Conservation (phyloP, 2,113 vertebrate genomes). For the Malurus melanocephalus region DNA sequence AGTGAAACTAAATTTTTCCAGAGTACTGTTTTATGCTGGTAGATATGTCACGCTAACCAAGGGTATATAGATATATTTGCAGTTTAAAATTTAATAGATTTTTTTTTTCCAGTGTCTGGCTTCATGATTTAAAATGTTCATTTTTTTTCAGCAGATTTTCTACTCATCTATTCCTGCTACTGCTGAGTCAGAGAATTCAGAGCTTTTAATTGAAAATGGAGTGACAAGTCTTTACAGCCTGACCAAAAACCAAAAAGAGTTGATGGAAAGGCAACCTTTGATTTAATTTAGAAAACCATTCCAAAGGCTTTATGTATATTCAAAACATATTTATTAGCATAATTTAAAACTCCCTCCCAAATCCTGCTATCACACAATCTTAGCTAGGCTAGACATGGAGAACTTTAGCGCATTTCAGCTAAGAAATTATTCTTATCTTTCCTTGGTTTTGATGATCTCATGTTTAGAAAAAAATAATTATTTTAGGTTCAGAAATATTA, state of each 20-base stretch:
- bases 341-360: not conserved
- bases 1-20: not conserved
- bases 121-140: not conserved
- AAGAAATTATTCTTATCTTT: not conserved
- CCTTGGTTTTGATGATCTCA: not conserved
- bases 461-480: not conserved
- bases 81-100: conserved; percentile 2
- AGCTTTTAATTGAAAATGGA: conserved; percentile 3
- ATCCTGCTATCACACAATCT: not conserved
- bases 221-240: not conserved
- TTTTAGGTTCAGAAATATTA: not conserved
- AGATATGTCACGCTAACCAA: not conserved
- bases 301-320: not conserved
- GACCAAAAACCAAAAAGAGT: not conserved
- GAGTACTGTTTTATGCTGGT: not conserved
- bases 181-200: conserved; percentile 7
- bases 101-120: not conserved
- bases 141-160: conserved; percentile 9
- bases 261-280: not conserved
- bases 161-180: not conserved
- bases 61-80: not conserved
- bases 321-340: not conserved
- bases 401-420: not conserved
- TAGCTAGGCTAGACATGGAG: not conserved
- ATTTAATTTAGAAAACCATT: not conserved